phyloP scores from a whole-genome alignment of 2,888 invertebrate genomes.

The Nudaria mundana region DNA sequence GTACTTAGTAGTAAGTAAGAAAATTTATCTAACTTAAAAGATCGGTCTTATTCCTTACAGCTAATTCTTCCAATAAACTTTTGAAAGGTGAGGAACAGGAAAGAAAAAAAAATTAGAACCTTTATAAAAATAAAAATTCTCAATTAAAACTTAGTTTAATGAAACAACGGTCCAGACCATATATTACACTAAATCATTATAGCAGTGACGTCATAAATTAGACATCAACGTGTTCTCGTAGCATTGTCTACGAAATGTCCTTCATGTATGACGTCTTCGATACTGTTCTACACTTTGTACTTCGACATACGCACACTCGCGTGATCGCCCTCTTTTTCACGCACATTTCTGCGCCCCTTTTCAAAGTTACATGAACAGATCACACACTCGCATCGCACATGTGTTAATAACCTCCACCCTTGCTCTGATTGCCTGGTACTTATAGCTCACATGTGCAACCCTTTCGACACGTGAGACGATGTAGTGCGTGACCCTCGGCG shows the following conservation, averaged over 20 bases:
- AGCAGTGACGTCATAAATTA: constrained; percentile 16
- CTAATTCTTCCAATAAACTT: too few relatives aligned
- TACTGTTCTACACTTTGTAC: constrained; percentile 10
- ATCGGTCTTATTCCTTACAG: too few relatives aligned
- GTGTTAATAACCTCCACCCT: constrained; percentile 51
- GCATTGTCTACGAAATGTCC: constrained; percentile 38
- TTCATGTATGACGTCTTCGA: constrained; percentile 22
- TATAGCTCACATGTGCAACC: constrained; percentile 79
- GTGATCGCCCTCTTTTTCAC: constrained; percentile 16
- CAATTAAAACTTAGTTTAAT: neutral
- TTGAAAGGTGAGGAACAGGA: too few relatives aligned
- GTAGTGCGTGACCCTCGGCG: constrained; percentile 34
- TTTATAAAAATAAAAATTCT: neutral
- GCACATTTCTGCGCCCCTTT: constrained; percentile 29
- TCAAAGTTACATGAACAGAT: constrained; percentile 26
- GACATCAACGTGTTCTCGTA: constrained; percentile 38
- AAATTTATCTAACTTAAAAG: too few relatives aligned
- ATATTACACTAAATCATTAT: neutral
- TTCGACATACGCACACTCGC: constrained; percentile 13
- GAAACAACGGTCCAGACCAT: neutral
- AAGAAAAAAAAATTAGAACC: neutral
- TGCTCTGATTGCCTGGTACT: constrained; percentile 65
- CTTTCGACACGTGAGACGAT: constrained; percentile 70
- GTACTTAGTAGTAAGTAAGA: too few relatives aligned
- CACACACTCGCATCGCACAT: constrained; percentile 53